Evolutionary conservation across 2,113 vertebrate genomes (phyloP).

Genomic region (Blennius ocellaris): DNA sequence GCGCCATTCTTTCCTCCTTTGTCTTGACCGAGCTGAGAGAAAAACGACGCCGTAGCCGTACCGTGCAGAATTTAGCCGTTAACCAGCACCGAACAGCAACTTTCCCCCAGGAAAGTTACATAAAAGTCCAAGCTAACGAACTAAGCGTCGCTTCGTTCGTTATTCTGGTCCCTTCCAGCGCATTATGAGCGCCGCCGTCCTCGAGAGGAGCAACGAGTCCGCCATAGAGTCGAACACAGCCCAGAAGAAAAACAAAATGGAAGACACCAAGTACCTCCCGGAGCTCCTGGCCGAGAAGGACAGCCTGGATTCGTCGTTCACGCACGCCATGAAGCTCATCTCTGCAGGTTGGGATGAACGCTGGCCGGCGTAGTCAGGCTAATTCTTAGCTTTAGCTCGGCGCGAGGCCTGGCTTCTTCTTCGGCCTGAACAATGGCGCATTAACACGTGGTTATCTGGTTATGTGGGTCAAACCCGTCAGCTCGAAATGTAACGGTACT

Average conservation of each 20-base stretch:
- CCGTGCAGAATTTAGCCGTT: background rate
- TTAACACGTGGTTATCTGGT: slow-evolving; percentile 53
- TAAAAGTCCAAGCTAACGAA: background rate
- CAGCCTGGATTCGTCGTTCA: slow-evolving; percentile 95
- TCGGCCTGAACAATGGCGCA: slow-evolving; percentile 62
- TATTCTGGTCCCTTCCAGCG: background rate
- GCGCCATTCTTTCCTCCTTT: slow-evolving; percentile 72
- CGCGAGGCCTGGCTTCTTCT: background rate
- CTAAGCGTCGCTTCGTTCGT: background rate
- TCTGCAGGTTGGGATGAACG: slow-evolving; percentile 64
- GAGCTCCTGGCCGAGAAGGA: slow-evolving; percentile 97
- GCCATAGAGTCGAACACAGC: slow-evolving; percentile 34
- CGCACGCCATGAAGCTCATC: slow-evolving; percentile 92
- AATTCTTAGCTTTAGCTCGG: background rate
- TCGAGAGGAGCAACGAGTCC: slow-evolving; percentile 27
- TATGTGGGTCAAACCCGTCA: slow-evolving; percentile 3
- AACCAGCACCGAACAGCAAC: too few species aligned
- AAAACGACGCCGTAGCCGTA: background rate
- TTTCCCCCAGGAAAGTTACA: too few species aligned
- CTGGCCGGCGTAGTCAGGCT: fast-evolving
- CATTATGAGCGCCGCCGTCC: slow-evolving; percentile 35
- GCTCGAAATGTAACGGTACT: background rate
- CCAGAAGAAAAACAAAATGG: slow-evolving; percentile 85
- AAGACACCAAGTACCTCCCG: slow-evolving; percentile 95
- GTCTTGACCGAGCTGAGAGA: slow-evolving; percentile 45